Percentiles rank a stretch among this genome's conserved stretches.
Conservation (phyloP, 2,113 vertebrate genomes). For the Xerus inauris region DNA sequence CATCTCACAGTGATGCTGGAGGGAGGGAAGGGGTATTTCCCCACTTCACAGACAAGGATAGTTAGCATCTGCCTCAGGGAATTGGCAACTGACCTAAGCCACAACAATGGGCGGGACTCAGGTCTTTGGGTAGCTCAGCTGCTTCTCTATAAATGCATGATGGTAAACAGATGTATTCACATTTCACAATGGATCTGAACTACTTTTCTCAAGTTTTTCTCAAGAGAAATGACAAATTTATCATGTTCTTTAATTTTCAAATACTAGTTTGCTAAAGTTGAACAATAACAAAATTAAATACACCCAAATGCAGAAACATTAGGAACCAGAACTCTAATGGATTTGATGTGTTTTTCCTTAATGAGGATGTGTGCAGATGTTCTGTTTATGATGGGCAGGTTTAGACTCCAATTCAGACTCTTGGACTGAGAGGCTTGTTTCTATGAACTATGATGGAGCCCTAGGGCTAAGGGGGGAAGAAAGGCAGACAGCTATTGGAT, state of each 20-base stretch:
- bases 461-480: neutral
- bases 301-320: neutral
- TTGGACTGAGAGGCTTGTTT: neutral
- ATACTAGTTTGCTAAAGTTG: neutral
- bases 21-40: neutral
- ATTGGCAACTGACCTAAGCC: neutral
- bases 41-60: neutral
- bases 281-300: neutral
- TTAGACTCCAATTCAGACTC: neutral
- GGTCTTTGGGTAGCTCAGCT: neutral
- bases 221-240: neutral
- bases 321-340: neutral
- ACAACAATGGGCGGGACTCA: rapidly evolving
- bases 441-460: neutral
- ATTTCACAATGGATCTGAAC: neutral
- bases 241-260: slow-evolving; percentile 17
- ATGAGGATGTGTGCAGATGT: neutral
- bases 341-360: neutral
- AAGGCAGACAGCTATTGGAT: neutral
- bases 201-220: neutral
- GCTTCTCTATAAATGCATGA: neutral
- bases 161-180: neutral
- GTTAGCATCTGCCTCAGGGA: neutral
- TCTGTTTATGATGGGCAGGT: neutral
- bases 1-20: neutral